Conservation (phyloP, 2,888 invertebrate species). For the Clanis bilineata region DNA sequence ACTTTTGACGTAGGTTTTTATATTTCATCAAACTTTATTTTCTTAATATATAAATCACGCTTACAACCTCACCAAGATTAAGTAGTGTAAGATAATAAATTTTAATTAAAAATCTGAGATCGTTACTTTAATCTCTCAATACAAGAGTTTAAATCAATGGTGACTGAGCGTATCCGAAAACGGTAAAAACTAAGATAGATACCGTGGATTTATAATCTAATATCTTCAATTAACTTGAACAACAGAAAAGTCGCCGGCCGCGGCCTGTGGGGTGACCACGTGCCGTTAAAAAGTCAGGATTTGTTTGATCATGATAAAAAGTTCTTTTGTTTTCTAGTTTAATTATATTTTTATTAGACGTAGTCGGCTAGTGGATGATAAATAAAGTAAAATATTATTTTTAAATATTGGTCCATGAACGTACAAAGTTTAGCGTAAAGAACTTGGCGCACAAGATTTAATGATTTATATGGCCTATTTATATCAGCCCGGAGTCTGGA, state of each 20-base stretch:
- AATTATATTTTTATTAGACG: too few species aligned
- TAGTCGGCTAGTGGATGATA: too few species aligned
- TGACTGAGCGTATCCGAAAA: background rate
- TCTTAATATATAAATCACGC: too few species aligned
- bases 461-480: too few species aligned
- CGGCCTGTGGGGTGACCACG: background rate
- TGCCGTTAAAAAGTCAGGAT: background rate
- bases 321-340: background rate
- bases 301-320: background rate
- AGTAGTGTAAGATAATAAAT: background rate
- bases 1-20: too few species aligned
- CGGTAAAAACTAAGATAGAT: background rate
- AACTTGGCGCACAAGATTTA: too few species aligned
- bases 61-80: background rate
- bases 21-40: too few species aligned
- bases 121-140: background rate
- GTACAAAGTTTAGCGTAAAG: too few species aligned
- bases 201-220: conserved; percentile 8
- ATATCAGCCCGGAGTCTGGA: too few species aligned
- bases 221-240: conserved; percentile 14
- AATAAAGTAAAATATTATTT: too few species aligned
- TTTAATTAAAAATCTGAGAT: background rate
- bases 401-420: too few species aligned
- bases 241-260: background rate
- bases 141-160: background rate